Conservation (phyloP, 1,140 invertebrate species). For the Heliconius congener region DNA sequence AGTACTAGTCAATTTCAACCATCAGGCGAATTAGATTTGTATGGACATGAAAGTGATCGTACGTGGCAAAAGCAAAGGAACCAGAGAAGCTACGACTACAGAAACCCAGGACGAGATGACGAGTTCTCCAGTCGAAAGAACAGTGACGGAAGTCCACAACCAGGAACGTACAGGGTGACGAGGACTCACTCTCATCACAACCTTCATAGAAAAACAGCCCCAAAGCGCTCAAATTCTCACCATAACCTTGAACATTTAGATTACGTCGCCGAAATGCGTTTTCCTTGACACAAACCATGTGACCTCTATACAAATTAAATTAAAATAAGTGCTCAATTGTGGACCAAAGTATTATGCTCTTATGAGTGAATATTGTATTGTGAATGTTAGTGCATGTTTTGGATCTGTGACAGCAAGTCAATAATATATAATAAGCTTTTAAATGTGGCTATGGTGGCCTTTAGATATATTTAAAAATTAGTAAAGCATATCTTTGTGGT, state of each 20-base stretch:
- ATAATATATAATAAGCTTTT: slow-evolving; percentile 19
- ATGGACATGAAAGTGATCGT: slow-evolving; percentile 79
- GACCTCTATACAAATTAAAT: slow-evolving; percentile 52
- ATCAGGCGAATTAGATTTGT: slow-evolving; percentile 82
- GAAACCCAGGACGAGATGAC: slow-evolving; percentile 58
- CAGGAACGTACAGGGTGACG: slow-evolving; percentile 63
- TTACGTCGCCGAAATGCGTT: slow-evolving; percentile 83
- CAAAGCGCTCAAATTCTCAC: slow-evolving; percentile 76
- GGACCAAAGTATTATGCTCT: slow-evolving; percentile 68
- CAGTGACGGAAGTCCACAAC: slow-evolving; percentile 59
- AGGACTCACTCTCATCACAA: slow-evolving; percentile 82
- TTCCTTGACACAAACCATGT: slow-evolving; percentile 77
- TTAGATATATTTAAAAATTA: not conserved
- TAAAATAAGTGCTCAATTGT: slow-evolving; percentile 74
- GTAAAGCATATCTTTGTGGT: not conserved
- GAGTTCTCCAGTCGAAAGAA: slow-evolving; percentile 65
- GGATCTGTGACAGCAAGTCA: slow-evolving; percentile 31
- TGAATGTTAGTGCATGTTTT: slow-evolving; percentile 27
- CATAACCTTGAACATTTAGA: slow-evolving; percentile 82
- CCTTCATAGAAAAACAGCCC: slow-evolving; percentile 69
- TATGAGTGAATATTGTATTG: slow-evolving; percentile 36
- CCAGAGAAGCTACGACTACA: slow-evolving; percentile 64
- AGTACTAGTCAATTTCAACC: slow-evolving; percentile 83
- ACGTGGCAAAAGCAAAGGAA: slow-evolving; percentile 80
- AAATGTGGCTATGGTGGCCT: slow-evolving; percentile 5